Conservation (phyloP, 2,797 vertebrate genomes). For the Labroides dimidiatus region DNA sequence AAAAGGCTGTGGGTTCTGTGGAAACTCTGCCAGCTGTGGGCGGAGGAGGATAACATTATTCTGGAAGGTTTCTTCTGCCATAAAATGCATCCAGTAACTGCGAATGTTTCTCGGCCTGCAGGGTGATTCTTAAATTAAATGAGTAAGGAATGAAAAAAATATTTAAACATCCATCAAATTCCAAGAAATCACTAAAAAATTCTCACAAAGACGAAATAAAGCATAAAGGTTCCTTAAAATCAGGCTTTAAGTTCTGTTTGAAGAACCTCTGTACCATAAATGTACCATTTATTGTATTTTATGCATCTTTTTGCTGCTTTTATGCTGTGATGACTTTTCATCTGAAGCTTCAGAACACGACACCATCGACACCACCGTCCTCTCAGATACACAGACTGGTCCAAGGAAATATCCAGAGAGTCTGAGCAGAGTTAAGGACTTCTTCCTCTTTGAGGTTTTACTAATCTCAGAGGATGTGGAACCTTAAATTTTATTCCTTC, state of each 20-base stretch:
- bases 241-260: background rate
- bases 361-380: too few species aligned
- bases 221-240: too few species aligned
- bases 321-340: slow-evolving; percentile 15
- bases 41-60: slow-evolving; percentile 32
- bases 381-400: slow-evolving; percentile 13
- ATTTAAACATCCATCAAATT: slow-evolving; percentile 2
- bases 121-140: slow-evolving; percentile 38
- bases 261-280: too few species aligned
- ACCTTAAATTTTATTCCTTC: background rate
- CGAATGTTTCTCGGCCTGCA: slow-evolving; percentile 25
- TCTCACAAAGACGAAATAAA: too few species aligned
- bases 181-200: too few species aligned
- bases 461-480: too few species aligned
- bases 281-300: too few species aligned
- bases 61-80: slow-evolving; percentile 31
- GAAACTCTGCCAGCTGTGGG: slow-evolving; percentile 35
- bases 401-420: slow-evolving; percentile 21
- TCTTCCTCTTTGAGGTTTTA: too few species aligned
- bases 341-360: too few species aligned
- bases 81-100: slow-evolving; percentile 46
- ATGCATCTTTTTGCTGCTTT: too few species aligned
- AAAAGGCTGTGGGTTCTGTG: too few species aligned
- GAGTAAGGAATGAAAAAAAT: slow-evolving; percentile 1
- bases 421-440: background rate